Base-by-base conservation (phyloP, 53 echinoderm and acorn worm species). In the Echinarachnius parma region DNA sequence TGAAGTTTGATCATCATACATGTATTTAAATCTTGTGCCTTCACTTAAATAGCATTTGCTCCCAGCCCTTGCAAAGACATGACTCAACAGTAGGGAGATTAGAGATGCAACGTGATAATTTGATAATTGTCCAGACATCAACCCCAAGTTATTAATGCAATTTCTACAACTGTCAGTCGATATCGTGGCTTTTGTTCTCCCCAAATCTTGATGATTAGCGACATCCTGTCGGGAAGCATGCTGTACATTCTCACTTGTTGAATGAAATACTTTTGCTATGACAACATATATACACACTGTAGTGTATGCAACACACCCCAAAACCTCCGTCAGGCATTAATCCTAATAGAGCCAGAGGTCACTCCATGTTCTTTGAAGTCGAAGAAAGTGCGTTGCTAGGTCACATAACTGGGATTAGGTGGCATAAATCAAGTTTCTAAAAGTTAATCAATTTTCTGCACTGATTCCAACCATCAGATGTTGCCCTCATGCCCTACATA, bases 131-230 rank as follows among this genome's bases (percentile, higher is more conserved):
- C n/a, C n/a, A 56, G 74, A 72, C 56, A 72, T 56, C 39, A 56
- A 72, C 56, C 35, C 26, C 74, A 56, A 57, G 74, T 72, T 42
- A 4, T 50, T 52, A 32, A 27, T 37, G 42, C 44, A 55, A 56
- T 72, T 72, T 72, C 74, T 72, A 42, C 56, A 56, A 72, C 39
- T 72, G 74, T 56, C 74, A 56, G 74, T 32, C 56, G 74, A 72
- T 72, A 72, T 55, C 56, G 39, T 9, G 33, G 74, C 74, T 56
- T 72, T 72, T 72, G 74, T 72, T 56, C 16, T 37, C 22, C 49
- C 36, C 74, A 34, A 72, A 72, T 55, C 74, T 72, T 55, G 57
- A 34, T 72, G 74, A 72, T 72, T 72, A 56, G 35, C n/a, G 28
- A 34, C 55, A 72, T 72, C 74, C 74, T 72, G 74, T 72, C 56